Conservation (phyloP, 1,140 invertebrate genomes). For the Ceratina japonica region DNA sequence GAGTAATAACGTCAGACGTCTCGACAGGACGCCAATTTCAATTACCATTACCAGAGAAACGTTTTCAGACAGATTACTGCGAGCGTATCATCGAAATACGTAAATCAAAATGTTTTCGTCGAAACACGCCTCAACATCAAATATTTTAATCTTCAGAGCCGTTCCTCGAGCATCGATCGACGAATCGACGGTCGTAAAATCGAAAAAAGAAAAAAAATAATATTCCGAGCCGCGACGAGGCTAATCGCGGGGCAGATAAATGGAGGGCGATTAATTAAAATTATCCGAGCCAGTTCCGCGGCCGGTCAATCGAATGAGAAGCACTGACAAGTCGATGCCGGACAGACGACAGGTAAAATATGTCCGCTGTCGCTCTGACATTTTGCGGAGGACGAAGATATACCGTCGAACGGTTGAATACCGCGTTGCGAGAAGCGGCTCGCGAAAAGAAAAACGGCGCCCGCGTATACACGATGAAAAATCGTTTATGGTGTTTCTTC, state of each 20-base stretch:
- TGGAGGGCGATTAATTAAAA: conserved; percentile 4
- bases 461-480: conserved; percentile 29
- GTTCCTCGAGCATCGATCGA: too few species aligned
- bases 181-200: too few species aligned
- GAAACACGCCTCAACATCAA: too few species aligned
- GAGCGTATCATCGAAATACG: too few species aligned
- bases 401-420: conserved; percentile 23
- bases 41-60: too few species aligned
- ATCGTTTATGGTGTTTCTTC: conserved; percentile 43
- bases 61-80: too few species aligned
- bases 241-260: background rate
- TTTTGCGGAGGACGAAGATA: conserved; percentile 45
- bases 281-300: background rate
- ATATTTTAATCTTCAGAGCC: too few species aligned
- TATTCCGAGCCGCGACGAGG: background rate
- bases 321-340: conserved; percentile 27
- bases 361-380: conserved; percentile 36
- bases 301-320: conserved; percentile 27
- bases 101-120: too few species aligned
- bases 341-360: conserved; percentile 42
- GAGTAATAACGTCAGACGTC: background rate
- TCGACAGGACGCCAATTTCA: too few species aligned
- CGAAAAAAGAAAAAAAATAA: too few species aligned
- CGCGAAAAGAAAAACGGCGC: conserved; percentile 36
- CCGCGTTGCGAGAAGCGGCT: conserved; percentile 20